Conservation (phyloP, 37 sponge, comb jelly and placozoan genomes). For the Bolinopsis microptera region DNA sequence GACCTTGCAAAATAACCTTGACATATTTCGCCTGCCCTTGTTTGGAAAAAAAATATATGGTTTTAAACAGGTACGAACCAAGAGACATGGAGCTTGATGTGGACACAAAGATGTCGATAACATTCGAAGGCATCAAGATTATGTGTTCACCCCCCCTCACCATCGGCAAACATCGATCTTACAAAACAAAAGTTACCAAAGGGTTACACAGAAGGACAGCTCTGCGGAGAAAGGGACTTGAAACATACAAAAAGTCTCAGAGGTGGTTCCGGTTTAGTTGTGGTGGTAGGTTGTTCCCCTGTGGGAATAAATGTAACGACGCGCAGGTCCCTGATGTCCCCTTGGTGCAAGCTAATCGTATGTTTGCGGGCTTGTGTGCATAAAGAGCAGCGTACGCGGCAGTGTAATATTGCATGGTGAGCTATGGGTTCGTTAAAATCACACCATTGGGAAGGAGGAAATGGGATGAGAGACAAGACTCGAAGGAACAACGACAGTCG, state of each 20-base stretch:
- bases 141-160: neutral
- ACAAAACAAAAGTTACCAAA: neutral
- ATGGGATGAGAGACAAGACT: conserved; percentile 74
- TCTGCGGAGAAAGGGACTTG: conserved; percentile 76
- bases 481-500: conserved; percentile 75
- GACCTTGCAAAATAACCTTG: too few species aligned
- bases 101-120: conserved; percentile 17
- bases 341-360: conserved; percentile 80
- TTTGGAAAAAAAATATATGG: too few species aligned
- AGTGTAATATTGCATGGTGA: conserved; percentile 73
- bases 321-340: conserved; percentile 69
- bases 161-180: conserved; percentile 34
- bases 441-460: conserved; percentile 82
- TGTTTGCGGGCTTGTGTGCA: conserved; percentile 85
- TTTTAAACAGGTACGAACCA: neutral
- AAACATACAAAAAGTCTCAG: conserved; percentile 80
- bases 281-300: conserved; percentile 76
- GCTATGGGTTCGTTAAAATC: conserved; percentile 12
- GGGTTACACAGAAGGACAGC: conserved; percentile 68
- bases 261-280: conserved; percentile 80
- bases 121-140: neutral
- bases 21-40: neutral
- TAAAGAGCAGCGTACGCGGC: conserved; percentile 71
- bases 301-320: conserved; percentile 86
- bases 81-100: neutral